Evolutionary conservation across 1,140 invertebrate species (phyloP).

Genomic region (Sinella curviseta): DNA sequence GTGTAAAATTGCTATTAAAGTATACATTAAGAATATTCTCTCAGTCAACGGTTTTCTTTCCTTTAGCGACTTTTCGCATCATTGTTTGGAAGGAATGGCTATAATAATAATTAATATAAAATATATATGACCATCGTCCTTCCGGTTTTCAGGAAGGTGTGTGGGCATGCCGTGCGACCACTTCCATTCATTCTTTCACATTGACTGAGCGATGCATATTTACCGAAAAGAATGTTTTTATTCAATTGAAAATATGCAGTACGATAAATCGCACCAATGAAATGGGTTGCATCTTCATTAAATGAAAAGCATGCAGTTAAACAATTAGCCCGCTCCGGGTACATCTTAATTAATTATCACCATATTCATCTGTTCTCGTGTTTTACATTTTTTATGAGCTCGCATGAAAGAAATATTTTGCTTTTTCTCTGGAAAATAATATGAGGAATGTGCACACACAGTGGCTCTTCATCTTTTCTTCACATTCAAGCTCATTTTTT

Average conservation of each 20-base stretch:
- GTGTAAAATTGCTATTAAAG: too few species aligned
- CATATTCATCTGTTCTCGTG: not conserved
- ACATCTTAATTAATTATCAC: not conserved
- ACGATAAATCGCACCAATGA: not conserved
- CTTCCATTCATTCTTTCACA: too few species aligned
- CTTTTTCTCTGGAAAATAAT: too few species aligned
- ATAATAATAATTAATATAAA: too few species aligned
- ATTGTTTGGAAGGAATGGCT: too few species aligned
- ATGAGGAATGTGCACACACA: too few species aligned
- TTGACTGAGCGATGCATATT: too few species aligned
- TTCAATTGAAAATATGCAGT: not conserved
- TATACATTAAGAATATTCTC: too few species aligned
- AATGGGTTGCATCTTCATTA: too few species aligned
- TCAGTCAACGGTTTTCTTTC: not conserved
- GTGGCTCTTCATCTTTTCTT: too few species aligned
- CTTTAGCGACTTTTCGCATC: not conserved
- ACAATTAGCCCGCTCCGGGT: not conserved
- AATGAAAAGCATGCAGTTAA: not conserved
- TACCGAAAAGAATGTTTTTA: too few species aligned
- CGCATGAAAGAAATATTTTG: not conserved
- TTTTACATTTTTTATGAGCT: not conserved
- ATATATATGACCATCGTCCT: not conserved
- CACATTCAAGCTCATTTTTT: too few species aligned
- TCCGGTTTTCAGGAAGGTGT: not conserved
- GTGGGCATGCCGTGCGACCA: not conserved